Conservation (phyloP, 2,888 invertebrate species). For the Linyphia triangularis region DNA sequence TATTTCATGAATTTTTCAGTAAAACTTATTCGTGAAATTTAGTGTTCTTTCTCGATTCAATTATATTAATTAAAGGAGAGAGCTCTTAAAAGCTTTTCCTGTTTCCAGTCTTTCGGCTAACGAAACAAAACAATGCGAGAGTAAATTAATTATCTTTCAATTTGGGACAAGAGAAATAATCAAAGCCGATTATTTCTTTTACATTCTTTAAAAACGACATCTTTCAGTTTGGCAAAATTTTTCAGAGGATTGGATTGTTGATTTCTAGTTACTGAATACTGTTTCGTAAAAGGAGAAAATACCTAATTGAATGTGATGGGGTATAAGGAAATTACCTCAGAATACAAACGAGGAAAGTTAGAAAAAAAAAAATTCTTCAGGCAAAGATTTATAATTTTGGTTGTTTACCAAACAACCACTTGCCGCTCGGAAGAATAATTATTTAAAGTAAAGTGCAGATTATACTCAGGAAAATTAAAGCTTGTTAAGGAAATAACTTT, state of each 20-base stretch:
- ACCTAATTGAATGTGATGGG: background rate
- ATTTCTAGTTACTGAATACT: background rate
- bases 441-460: background rate
- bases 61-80: background rate
- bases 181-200: slow-evolving; percentile 4
- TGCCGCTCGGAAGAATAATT: background rate
- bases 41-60: background rate
- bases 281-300: background rate
- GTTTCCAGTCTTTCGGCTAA: background rate
- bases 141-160: slow-evolving; percentile 36
- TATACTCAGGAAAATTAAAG: background rate
- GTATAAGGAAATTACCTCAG: background rate
- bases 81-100: slow-evolving; percentile 20
- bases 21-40: slow-evolving; percentile 22
- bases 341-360: background rate
- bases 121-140: background rate
- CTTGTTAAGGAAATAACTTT: background rate
- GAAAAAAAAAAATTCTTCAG: slow-evolving; percentile 4
- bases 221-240: slow-evolving; percentile 5
- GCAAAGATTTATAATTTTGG: background rate
- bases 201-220: background rate
- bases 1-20: background rate
- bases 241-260: slow-evolving; percentile 11
- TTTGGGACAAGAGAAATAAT: slow-evolving; percentile 16
- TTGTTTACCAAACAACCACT: background rate